Conservation (phyloP, 2,888 invertebrate species). For the Amphimallon solstitiale region DNA sequence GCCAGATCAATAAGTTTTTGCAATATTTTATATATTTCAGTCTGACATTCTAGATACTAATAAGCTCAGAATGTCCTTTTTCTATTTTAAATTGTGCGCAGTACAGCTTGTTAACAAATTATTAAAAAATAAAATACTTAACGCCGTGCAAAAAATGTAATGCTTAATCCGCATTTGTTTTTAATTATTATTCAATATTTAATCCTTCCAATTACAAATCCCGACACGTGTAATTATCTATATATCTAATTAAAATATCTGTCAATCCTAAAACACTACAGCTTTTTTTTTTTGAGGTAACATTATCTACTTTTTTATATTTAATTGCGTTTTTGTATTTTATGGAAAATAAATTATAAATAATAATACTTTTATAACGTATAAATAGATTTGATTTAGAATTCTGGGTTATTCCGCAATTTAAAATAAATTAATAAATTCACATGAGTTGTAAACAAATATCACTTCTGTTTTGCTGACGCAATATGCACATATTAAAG, state of each 20-base stretch:
- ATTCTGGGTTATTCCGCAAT: no score
- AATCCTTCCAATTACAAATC: constrained; percentile 23
- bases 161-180: constrained; percentile 14
- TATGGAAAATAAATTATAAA: no score
- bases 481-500: no score
- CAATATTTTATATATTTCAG: background rate
- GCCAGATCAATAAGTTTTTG: constrained; percentile 8
- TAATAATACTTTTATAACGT: no score
- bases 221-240: constrained; percentile 11
- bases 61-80: background rate
- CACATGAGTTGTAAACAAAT: no score
- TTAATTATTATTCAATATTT: constrained; percentile 9
- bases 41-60: background rate
- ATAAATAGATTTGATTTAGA: no score
- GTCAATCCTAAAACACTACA: background rate
- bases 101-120: constrained; percentile 21
- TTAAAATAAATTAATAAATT: no score
- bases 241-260: constrained; percentile 10
- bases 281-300: no score
- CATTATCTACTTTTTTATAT: no score
- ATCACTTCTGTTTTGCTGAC: no score
- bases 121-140: constrained; percentile 10
- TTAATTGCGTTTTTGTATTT: no score
- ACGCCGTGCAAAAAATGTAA: background rate
- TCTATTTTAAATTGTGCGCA: constrained; percentile 3